Conservation (phyloP, 2,888 invertebrate species). For the Polydrusus tereticollis region DNA sequence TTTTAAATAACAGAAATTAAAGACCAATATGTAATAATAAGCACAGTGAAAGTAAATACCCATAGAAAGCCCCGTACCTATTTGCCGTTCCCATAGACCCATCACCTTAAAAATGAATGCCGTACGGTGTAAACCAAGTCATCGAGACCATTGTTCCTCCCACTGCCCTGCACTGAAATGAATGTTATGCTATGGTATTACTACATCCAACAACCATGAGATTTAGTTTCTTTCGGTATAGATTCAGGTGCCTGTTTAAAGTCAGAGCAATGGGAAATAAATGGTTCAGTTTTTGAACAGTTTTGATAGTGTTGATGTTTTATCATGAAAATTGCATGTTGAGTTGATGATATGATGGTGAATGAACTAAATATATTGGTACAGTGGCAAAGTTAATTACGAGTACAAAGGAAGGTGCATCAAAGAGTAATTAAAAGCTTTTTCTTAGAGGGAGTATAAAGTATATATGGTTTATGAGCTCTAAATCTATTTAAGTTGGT, state of each 20-base stretch:
- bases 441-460: too few species aligned
- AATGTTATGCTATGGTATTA: slow-evolving; percentile 14
- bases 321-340: too few species aligned
- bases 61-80: not conserved
- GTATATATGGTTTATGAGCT: too few species aligned
- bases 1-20: not conserved
- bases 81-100: not conserved
- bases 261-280: not conserved
- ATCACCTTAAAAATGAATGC: not conserved
- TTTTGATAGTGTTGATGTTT: too few species aligned
- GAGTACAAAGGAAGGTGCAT: too few species aligned
- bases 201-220: not conserved
- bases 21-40: not conserved
- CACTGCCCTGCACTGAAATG: slow-evolving; percentile 6
- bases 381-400: too few species aligned
- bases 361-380: too few species aligned
- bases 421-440: too few species aligned
- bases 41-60: slow-evolving; percentile 2
- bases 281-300: not conserved
- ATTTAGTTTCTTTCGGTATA: slow-evolving; percentile 7
- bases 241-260: slow-evolving; percentile 2
- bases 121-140: slow-evolving; percentile 20
- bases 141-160: slow-evolving; percentile 29
- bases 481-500: too few species aligned
- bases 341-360: too few species aligned